A percentile compares a stretch with the other conserved stretches of the same genome.
These are phyloP conservation scores for Dromas ardeola DNA, from an alignment of 2,113 vertebrate species.

Conservation along the genomic window DNA sequence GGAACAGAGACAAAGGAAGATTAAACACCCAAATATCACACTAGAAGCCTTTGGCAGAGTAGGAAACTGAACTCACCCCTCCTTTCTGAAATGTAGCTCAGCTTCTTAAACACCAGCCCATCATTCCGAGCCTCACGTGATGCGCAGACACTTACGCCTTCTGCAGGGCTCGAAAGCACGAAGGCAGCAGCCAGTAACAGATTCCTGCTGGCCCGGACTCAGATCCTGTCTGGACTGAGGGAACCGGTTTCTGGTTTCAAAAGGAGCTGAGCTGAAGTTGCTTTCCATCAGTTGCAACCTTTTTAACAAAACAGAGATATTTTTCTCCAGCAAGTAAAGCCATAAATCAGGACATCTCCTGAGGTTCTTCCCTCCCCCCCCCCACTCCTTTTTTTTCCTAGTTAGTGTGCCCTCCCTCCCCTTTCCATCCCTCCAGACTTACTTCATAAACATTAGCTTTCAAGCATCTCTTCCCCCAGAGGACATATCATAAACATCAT, in stretches of 20 bases:
- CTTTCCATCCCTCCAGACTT: conserved; percentile 67
- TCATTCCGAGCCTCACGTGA: conserved; percentile 16
- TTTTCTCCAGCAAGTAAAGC: conserved; percentile 24
- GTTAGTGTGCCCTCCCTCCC: conserved; percentile 19
- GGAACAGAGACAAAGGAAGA: conserved; percentile 45
- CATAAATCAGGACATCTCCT: conserved; percentile 67
- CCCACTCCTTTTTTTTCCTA: neutral
- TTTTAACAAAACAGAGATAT: conserved; percentile 36
- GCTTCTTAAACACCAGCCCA: conserved; percentile 25
- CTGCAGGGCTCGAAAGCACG: neutral
- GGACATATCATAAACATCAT: conserved; percentile 54
- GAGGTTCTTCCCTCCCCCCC: neutral
- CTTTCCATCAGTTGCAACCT: conserved; percentile 29
- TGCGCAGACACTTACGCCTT: neutral
- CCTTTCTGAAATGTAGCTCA: conserved; percentile 16
- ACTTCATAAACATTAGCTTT: conserved; percentile 72
- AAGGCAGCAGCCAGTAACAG: conserved; percentile 50
- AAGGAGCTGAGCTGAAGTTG: conserved; percentile 12
- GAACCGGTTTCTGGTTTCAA: conserved; percentile 71
- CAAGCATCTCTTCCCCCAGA: conserved; percentile 51
- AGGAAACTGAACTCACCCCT: conserved; percentile 54
- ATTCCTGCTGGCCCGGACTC: conserved; percentile 56
- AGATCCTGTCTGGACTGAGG: conserved; percentile 28
- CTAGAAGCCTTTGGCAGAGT: conserved; percentile 39
- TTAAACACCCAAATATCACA: conserved; percentile 43